Evolutionary conservation across 2,888 invertebrate species (phyloP).

Genomic region (Dasypogon diadema): DNA sequence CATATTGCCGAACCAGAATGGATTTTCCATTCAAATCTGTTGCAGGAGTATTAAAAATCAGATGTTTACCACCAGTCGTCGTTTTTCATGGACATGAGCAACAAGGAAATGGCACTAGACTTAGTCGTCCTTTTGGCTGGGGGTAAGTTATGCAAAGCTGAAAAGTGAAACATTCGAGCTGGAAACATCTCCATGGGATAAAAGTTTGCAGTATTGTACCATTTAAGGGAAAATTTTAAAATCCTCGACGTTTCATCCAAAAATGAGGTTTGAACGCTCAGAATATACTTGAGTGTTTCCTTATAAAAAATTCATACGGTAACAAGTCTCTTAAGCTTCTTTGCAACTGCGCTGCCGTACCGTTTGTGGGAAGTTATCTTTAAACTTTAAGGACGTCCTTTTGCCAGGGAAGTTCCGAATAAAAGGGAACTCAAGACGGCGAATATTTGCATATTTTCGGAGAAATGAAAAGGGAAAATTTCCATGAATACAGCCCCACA

Average conservation of each 20-base stretch:
- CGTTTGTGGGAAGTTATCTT: slow-evolving; percentile 47
- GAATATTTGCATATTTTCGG: slow-evolving; percentile 49
- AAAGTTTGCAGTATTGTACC: slow-evolving; percentile 38
- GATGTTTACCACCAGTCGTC: slow-evolving; percentile 22
- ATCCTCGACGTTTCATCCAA: slow-evolving; percentile 45
- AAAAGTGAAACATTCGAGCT: slow-evolving; percentile 48
- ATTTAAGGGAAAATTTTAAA: slow-evolving; percentile 49
- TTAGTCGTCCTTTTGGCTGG: neutral
- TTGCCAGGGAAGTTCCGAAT: slow-evolving; percentile 30
- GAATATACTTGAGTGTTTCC: slow-evolving; percentile 47
- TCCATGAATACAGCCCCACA: slow-evolving; percentile 45
- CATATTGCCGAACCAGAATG: neutral
- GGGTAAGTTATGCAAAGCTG: slow-evolving; percentile 43
- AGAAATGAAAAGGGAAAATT: slow-evolving; percentile 50
- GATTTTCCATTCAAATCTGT: neutral
- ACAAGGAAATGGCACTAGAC: slow-evolving; percentile 1
- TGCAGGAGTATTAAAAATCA: slow-evolving; percentile 13
- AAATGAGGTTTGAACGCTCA: slow-evolving; percentile 50
- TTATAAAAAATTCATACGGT: slow-evolving; percentile 50
- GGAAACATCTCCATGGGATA: slow-evolving; percentile 45
- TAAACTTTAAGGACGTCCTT: slow-evolving; percentile 47
- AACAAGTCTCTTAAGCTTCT: slow-evolving; percentile 51
- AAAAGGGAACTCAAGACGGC: slow-evolving; percentile 47
- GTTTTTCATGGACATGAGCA: slow-evolving; percentile 26
- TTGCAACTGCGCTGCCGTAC: slow-evolving; percentile 47